phyloP scores from a whole-genome alignment of 2,113 vertebrate species.

The Nyctereutes procyonoides region DNA sequence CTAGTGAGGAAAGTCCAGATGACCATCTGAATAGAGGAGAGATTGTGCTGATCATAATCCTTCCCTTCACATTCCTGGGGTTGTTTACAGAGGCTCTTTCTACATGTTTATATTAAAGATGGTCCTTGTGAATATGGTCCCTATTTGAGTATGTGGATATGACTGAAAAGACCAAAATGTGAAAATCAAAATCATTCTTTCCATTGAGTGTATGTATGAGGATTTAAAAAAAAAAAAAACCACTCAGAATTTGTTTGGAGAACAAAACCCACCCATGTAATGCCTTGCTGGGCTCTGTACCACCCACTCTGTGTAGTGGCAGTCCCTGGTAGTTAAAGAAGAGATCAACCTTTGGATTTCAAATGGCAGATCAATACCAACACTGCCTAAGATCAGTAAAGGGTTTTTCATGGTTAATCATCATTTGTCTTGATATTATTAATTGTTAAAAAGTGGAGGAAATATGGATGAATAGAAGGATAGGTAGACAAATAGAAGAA shows the following conservation, averaged over 20 bases:
- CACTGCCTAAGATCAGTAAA: background rate
- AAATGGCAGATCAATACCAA: rapidly evolving
- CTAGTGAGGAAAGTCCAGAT: background rate
- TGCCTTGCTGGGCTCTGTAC: rapidly evolving
- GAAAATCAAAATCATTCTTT: too few species aligned
- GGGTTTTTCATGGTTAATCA: rapidly evolving
- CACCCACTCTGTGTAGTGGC: background rate
- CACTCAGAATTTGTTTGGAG: background rate
- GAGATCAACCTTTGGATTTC: background rate
- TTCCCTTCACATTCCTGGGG: background rate
- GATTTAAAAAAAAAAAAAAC: background rate
- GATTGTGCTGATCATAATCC: rapidly evolving
- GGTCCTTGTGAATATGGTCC: too few species aligned
- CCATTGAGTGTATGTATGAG: background rate
- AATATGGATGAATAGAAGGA: background rate
- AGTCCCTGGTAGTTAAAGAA: rapidly evolving
- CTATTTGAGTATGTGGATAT: background rate
- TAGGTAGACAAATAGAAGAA: too few species aligned
- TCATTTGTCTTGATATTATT: background rate
- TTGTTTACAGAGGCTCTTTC: background rate
- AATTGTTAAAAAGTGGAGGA: background rate
- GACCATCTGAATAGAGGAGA: background rate
- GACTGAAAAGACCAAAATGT: background rate
- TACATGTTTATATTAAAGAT: background rate
- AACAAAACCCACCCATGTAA: rapidly evolving